phyloP scores from a whole-genome alignment of 2,888 invertebrate genomes.

The Mythimna lalbum region DNA sequence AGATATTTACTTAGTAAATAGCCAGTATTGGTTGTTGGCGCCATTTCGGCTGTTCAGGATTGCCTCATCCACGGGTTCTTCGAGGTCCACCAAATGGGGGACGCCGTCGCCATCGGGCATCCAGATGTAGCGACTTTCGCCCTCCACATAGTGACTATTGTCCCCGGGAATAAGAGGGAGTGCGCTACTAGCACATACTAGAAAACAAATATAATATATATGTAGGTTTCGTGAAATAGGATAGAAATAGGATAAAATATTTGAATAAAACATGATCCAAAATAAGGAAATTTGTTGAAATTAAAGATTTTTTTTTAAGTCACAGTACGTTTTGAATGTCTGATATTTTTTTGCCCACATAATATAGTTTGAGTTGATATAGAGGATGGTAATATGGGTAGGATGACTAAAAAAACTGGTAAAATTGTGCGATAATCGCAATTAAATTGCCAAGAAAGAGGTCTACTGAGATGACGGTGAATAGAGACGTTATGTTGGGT shows the following conservation, averaged over 20 bases:
- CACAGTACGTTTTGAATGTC: too few relatives aligned
- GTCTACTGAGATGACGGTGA: too few relatives aligned
- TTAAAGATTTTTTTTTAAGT: too few relatives aligned
- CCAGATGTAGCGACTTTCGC: slow-evolving; percentile 84
- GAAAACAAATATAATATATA: neutral
- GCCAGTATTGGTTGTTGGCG: slow-evolving; percentile 81
- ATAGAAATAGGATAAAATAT: neutral
- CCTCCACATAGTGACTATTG: slow-evolving; percentile 85
- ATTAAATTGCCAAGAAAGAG: too few relatives aligned
- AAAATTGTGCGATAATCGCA: too few relatives aligned
- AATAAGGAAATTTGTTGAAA: neutral
- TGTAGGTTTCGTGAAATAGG: neutral
- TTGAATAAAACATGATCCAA: neutral
- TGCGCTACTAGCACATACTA: slow-evolving; percentile 75
- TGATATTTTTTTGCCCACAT: too few relatives aligned
- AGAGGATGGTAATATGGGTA: too few relatives aligned
- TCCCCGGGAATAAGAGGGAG: slow-evolving; percentile 79
- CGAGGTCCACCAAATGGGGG: slow-evolving; percentile 80
- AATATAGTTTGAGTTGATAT: too few relatives aligned
- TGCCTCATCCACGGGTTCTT: slow-evolving; percentile 69
- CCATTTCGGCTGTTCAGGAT: slow-evolving; percentile 74
- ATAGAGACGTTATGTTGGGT: too few relatives aligned
- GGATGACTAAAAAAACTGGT: too few relatives aligned
- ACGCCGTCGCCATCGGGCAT: slow-evolving; percentile 83
- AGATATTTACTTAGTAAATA: slow-evolving; percentile 73